Evolutionary conservation across 2,797 vertebrate genomes (phyloP), one percentile per base, ranked within the genome.

Genomic region (Anguilla marmorata): DNA sequence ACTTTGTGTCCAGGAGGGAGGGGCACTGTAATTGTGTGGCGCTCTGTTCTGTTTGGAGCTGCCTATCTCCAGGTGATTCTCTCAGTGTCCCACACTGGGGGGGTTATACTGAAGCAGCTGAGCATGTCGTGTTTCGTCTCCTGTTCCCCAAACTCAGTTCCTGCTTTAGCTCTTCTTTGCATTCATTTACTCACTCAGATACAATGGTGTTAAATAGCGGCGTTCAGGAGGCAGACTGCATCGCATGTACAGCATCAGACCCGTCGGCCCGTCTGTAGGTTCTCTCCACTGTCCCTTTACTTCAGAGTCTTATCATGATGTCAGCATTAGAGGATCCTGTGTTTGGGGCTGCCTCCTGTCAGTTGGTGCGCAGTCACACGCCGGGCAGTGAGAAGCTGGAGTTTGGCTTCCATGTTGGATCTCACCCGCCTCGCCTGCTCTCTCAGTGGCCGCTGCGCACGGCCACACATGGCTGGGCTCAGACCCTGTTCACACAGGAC

Each of bases 391-490:
- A 19, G 30, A 6, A 41, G 33, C 33, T 41, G 66, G 27, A 27
- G 74, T 21, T 11, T 16, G 74, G 74, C 33, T 19, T 12, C 30
- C 74, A 14, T 41, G 30, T 41, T 37, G 33, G 33, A 79, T 37
- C 1, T 41, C 30, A 5, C 16, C 5, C 16, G 14, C 11, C 79
- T 82, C 7, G 45, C 45, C 21, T 50, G 41, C 79, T 82, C 41
- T 0, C 8, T 9, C 30, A 74, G 69, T 11, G 0, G 69, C 14
- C 63, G 37, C 63, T 82, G 79, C 86, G 76, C 86, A 88, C 89
- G 91, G 86, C 88, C 37, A 66, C 86, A 60, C 21, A 72, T 85
- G 85, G 87, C 88, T 87, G 50, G 86, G 86, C 86, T 87, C 19
- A 48, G 41, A 5, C 14, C 33, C 30, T 74, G 69, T n/a, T 66